phyloP scores from a whole-genome alignment of 2,113 vertebrate genomes.

The Coracopsis vasa region DNA sequence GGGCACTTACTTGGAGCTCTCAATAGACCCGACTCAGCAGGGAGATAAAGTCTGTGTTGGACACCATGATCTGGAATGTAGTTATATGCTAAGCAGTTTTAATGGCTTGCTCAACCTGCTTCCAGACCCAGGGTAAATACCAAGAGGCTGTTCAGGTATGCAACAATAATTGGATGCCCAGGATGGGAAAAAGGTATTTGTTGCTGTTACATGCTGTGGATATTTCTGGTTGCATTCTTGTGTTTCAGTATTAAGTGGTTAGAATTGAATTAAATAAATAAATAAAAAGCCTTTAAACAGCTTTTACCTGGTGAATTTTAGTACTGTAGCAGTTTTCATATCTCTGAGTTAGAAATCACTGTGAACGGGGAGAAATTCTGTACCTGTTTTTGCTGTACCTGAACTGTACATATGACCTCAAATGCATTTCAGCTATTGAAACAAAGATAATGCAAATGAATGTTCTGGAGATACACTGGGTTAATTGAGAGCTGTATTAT shows the following conservation, averaged over 20 bases:
- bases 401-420: neutral
- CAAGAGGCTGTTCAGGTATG: neutral
- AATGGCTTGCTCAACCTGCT: neutral
- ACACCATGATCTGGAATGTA: neutral
- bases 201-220: neutral
- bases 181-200: neutral
- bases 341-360: neutral
- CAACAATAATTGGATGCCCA: neutral
- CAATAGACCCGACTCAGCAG: neutral
- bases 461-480: neutral
- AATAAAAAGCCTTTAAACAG: neutral
- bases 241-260: neutral
- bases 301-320: neutral
- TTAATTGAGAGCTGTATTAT: neutral
- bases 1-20: neutral
- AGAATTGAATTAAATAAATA: neutral
- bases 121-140: slow-evolving; percentile 2
- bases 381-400: neutral
- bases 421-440: neutral
- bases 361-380: neutral
- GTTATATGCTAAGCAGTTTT: neutral
- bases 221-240: neutral
- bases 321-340: neutral
- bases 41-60: neutral
- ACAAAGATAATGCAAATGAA: neutral